Percentiles rank a stretch among this genome's conserved stretches.
These are phyloP conservation scores for Microtus ochrogaster DNA, from an alignment of 2,113 vertebrate genomes.

Conservation along the genomic window DNA sequence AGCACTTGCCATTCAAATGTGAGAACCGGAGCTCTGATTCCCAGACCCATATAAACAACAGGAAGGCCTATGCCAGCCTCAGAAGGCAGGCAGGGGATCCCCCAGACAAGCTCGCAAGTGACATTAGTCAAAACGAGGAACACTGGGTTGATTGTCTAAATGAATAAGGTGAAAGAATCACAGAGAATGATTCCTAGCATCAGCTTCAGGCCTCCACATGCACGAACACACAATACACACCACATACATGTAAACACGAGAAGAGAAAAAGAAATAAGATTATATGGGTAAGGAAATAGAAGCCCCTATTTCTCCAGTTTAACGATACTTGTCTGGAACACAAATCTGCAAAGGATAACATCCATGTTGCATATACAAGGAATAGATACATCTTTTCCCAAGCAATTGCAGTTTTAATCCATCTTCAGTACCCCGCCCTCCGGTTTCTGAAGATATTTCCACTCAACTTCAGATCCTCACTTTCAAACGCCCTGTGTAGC, in stretches of 20 bases:
- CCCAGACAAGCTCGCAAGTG: too few species aligned
- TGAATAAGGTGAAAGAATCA: background rate
- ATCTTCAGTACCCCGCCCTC: background rate
- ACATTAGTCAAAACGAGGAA: too few species aligned
- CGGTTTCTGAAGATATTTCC: background rate
- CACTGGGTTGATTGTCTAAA: background rate
- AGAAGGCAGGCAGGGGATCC: too few species aligned
- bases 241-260: background rate
- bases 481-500: background rate
- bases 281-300: background rate
- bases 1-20: background rate
- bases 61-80: background rate
- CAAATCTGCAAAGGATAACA: background rate
- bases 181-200: background rate
- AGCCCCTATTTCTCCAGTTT: background rate
- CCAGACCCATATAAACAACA: background rate
- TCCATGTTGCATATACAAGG: background rate
- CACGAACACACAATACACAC: background rate
- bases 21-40: background rate
- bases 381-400: background rate
- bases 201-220: background rate
- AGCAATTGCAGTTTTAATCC: background rate
- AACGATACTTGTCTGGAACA: background rate
- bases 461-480: background rate
- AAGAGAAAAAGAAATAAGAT: background rate